Base-by-base conservation (phyloP, 2,113 vertebrate genomes). In the Labrus mixtus region DNA sequence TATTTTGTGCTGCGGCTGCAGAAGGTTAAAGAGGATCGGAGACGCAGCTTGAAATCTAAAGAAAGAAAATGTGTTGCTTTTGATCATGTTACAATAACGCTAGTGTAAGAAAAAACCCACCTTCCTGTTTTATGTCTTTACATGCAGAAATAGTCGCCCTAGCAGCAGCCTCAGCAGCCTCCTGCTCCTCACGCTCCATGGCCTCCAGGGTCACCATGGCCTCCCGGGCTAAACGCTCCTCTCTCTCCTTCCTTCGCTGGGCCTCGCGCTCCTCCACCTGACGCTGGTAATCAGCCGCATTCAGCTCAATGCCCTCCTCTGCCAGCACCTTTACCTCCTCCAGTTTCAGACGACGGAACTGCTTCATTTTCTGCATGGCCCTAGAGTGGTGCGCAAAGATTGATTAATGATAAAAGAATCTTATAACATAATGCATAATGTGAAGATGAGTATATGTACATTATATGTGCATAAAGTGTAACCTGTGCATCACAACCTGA, bases 261-360 rank as follows among this genome's bases (percentile, higher is more conserved):
- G 95, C 95, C 62, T 97, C 97, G 11, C 95, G 95, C n/a, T 91
- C 76, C 53, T 94, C 93, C 19, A 94, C 93, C 3, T 90, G 90
- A 9, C 53, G 83, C 79, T 94, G 92, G 83, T 95, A 95, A 22
- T 97, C 96, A 1, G 90, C 95, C 71, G 95, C 90, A 63, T 93
- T 93, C 45, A 95, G 88, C 41, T 93, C 92, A 10, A 96, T 90
- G 0, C 94, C 95, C 11, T 93, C 95, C 62, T 97, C 96, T 0
- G 92, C 94, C 0, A 96, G 91, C 11, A 95, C 91, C 82, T 96
- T 97, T 79, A 97, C 93, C 85, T 98, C 98, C 53, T 98, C 97
- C 0, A 96, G 93, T 85, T 97, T 99, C 16, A 97, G 93, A 68
- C 96, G 95, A 55, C 96, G 96, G 16, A 96, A 87, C 68, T 96